Percentiles rank a stretch among this genome's conserved stretches.
Evolutionary conservation across 92 coral and sea anemone species (phyloP).

Genomic region (Pocillopora meandrina): DNA sequence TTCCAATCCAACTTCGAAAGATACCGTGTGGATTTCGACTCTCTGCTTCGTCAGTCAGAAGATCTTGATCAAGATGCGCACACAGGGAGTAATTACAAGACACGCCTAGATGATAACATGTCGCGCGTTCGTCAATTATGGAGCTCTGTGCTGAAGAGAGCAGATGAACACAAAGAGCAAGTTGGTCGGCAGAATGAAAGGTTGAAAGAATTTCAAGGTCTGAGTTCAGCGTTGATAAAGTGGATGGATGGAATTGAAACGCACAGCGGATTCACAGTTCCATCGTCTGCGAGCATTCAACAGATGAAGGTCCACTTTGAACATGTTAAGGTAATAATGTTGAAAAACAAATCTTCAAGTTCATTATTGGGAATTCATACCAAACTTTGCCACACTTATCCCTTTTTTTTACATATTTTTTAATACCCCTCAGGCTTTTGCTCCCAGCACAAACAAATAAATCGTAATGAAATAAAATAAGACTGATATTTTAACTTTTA

Average conservation of each 20-base stretch:
- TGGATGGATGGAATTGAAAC: conserved; percentile 87
- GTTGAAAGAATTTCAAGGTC: conserved; percentile 73
- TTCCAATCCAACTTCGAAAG: conserved; percentile 65
- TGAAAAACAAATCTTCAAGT: neutral
- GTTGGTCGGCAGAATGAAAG: conserved; percentile 67
- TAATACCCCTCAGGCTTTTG: neutral
- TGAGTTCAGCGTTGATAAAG: conserved; percentile 57
- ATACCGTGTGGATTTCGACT: conserved; percentile 63
- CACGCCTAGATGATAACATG: conserved; percentile 75
- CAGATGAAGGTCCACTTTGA: conserved; percentile 93
- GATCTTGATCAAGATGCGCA: conserved; percentile 67
- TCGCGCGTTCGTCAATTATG: conserved; percentile 70
- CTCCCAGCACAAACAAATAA: neutral
- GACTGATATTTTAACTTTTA: too few relatives aligned
- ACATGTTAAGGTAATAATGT: conserved; percentile 80
- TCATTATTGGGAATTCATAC: neutral
- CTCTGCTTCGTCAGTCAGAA: conserved; percentile 70
- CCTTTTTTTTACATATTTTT: neutral
- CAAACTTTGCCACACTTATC: too few relatives aligned
- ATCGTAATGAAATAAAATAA: too few relatives aligned
- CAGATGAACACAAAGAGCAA: conserved; percentile 72
- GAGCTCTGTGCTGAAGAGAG: conserved; percentile 63
- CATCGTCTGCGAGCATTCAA: conserved; percentile 76
- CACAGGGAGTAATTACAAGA: conserved; percentile 59
- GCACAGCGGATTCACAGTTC: conserved; percentile 84